Evolutionary conservation across 1,140 invertebrate species (phyloP), one percentile per base, ranked within the genome.

Genomic region (Tetranychus cinnabarinus): DNA sequence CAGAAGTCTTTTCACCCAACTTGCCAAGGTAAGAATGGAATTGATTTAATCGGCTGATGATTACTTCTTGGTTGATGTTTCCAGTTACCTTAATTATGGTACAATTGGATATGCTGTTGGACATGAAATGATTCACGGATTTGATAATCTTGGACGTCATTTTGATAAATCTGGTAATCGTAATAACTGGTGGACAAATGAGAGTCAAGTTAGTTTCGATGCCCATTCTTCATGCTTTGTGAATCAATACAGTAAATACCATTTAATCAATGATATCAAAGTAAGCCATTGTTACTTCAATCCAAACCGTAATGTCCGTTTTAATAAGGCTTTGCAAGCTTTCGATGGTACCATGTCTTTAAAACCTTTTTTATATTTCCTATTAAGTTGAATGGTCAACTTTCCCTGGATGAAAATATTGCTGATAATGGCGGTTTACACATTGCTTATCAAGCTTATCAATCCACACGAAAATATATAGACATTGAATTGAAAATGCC

Each of bases 1-100:
- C 85, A n/a, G 77, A 82, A 31, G 92, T 91, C 74, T 92, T 88
- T 71, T 80, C 79, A 55, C 80, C 81, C 35, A 79, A 86, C 59
- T 78, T 85, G 31, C 88, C 88, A 3, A 81, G 80, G 64, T 74
- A 90, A 54, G 10, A 42, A 42, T 6, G 5, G 39, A 42, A 42
- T 42, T 42, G 10, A 34, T 15, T 23, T 6, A 54, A 5, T 15
- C 5, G 34, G 15, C 1, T 54, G 15, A 54, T 54, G 5, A 54
- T 34, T 7, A 34, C 56, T 35, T 1, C 35, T 59, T 63, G 6
- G 6, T n/a, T 45, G 56, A 60, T 13, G 5, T 6, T 42, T 10
- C 39, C 34, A 65, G 64, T 39, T 91, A 89, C 66, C 82, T 92
- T 42, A 68, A 68, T 56, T 68, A 65, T 60, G 67, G 68, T 31